phyloP scores from a whole-genome alignment of 1,140 invertebrate species.

The Orchesella cincta region DNA sequence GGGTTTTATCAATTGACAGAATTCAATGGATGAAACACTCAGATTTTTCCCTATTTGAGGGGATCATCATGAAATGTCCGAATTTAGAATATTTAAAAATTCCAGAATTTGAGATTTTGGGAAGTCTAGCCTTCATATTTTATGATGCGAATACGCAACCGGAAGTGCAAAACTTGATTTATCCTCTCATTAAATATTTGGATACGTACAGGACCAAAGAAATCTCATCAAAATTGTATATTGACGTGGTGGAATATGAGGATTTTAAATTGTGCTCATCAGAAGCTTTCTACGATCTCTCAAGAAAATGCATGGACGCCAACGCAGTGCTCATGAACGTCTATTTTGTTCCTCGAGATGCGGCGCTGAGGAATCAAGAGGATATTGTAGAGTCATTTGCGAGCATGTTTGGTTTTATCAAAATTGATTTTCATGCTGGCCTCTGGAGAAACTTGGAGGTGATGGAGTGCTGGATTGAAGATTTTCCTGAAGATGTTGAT shows the following conservation, averaged over 20 bases:
- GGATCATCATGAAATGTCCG: neutral
- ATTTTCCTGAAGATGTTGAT: neutral
- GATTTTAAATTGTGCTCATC: slow-evolving; percentile 18
- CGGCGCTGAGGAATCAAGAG: neutral
- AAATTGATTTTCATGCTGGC: slow-evolving; percentile 2
- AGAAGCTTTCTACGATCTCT: slow-evolving; percentile 8
- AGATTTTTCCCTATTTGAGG: slow-evolving; percentile 6
- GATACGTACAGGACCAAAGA: neutral
- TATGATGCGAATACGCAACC: neutral
- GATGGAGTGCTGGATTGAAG: slow-evolving; percentile 18
- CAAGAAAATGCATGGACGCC: neutral
- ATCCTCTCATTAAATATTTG: neutral
- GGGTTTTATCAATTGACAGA: neutral
- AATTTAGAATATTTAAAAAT: neutral
- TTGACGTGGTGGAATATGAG: slow-evolving; percentile 14
- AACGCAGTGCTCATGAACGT: slow-evolving; percentile 16
- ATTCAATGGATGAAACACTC: slow-evolving; percentile 23
- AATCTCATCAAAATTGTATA: neutral
- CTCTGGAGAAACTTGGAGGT: slow-evolving; percentile 2
- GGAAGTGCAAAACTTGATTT: neutral
- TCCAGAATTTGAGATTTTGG: slow-evolving; percentile 5
- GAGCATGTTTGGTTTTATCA: slow-evolving; percentile 14
- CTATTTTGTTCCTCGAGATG: slow-evolving; percentile 5
- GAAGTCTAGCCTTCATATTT: neutral
- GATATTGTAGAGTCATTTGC: slow-evolving; percentile 19